Base-by-base conservation (phyloP, 2,797 vertebrate genomes). In the Etheostoma nigrum region DNA sequence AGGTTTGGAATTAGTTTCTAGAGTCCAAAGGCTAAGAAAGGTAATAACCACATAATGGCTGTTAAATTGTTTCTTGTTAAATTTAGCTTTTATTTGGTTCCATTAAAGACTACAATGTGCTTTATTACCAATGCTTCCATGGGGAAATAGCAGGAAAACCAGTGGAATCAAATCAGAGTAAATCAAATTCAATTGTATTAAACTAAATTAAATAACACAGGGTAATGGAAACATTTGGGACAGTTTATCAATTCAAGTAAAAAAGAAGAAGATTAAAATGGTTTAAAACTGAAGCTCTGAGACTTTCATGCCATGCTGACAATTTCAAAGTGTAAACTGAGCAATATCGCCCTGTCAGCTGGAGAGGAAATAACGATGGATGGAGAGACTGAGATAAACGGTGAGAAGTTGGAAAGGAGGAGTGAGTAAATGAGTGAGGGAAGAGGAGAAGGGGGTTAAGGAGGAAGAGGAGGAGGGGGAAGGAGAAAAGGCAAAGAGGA, bases 1-100 rank as follows among this genome's bases (percentile, higher is more conserved):
- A 42, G 33, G 57, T 60, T 78, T 44, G 48, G 36, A 87, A 87
- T 83, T 67, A 82, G 67, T 84, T 87, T 67, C 71, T 40, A 66
- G 72, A 51, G 73, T 90, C 78, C 57, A 86, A 76, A 83, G 84
- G 75, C 76, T 81, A 82, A 81, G 78, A 71, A 84, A 74, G 25
- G 21, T 79, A 82, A 53, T 71, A 55, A 30, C 72, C 73, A 81
- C 78, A 73, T 85, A 84, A 89, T 86, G 77, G 68, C 40, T 87
- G 72, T 79, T 90, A 81, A 92, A 90, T 84, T 68, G 81, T 83
- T 76, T 82, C 79, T 82, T 83, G 87, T 91, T 89, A 74, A 86
- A 84, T 85, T 83, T 62, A 73, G 42, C 42, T 79, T 88, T 89
- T 88, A 88, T 89, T 91, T 89, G 83, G 88, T 88, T 85, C 76